phyloP scores from a whole-genome alignment of 2,113 vertebrate species.

The Tragelaphus strepsiceros region DNA sequence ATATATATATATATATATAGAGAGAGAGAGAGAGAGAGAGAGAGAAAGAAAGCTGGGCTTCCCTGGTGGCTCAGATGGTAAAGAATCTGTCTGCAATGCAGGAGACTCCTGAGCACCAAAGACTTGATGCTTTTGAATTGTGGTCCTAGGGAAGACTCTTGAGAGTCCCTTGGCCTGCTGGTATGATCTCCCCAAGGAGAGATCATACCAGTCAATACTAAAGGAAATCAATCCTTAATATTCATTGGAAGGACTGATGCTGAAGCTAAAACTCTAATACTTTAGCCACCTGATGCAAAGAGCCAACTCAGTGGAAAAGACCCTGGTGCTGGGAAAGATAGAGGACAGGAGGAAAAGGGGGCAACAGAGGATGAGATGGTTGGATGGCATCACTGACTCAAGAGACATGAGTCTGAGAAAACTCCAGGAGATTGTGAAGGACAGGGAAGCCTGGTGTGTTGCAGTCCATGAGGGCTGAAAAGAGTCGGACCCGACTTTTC shows the following conservation, averaged over 20 bases:
- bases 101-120: accelerated
- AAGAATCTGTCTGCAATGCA: background rate
- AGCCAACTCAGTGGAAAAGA: background rate
- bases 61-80: background rate
- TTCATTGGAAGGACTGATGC: background rate
- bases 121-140: background rate
- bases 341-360: background rate
- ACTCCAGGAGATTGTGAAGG: background rate
- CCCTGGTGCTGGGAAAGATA: background rate
- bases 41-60: background rate
- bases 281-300: background rate
- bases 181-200: background rate
- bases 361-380: background rate
- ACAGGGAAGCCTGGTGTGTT: background rate
- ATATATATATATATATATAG: background rate
- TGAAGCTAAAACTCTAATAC: background rate
- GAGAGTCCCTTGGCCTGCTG: background rate
- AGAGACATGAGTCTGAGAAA: background rate
- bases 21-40: too few relatives aligned
- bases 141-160: background rate
- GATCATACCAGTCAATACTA: background rate
- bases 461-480: background rate
- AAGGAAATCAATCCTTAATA: background rate
- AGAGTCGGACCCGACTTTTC: background rate
- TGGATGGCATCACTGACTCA: background rate